Base-by-base conservation (phyloP, 2,797 vertebrate genomes). In the Pseudochaenichthys georgianus region DNA sequence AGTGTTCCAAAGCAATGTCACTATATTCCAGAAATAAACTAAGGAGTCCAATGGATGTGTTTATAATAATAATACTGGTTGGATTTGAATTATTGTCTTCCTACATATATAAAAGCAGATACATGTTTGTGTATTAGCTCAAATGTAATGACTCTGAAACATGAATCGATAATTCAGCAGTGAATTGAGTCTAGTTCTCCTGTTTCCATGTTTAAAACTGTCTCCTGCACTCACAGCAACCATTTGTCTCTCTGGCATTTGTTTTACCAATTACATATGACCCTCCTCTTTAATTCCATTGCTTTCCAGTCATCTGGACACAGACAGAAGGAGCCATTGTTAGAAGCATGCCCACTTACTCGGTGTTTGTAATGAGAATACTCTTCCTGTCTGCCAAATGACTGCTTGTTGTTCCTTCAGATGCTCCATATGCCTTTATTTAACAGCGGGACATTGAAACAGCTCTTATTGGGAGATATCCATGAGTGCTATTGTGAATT, bases 291-390 rank as follows among this genome's bases (percentile, higher is more conserved):
- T 74, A 48, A 77, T 80, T 81, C 71, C 43, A 41, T 80, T 85
- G 74, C 80, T 66, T 89, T 85, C 88, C 84, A 84, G 77, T 92
- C 86, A 86, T 89, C 80, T 87, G 81, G 85, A 88, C 88, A 82
- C 81, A 87, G 86, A 88, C 83, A 90, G 85, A 88, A 87, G 75
- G 85, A 80, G 82, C 66, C 9, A 80, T 90, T 90, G 89, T 78
- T 89, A 76, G 78, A 72, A 74, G 31, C 77, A 77, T 80, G 84
- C 76, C 55, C 79, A 87, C 86, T 87, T 86, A 81, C 80, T 87
- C 81, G 68, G 70, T 62, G 73, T 85, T 87, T 85, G 85, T 84
- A 89, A 91, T 91, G 90, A 88, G 83, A 83, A 82, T 64, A 78
- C 83, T 77, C 73, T 88, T 81, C 80, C 77, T 84, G 86, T 82